phyloP scores from a whole-genome alignment of 2,113 vertebrate genomes.

The Cephalopholis sonnerati region DNA sequence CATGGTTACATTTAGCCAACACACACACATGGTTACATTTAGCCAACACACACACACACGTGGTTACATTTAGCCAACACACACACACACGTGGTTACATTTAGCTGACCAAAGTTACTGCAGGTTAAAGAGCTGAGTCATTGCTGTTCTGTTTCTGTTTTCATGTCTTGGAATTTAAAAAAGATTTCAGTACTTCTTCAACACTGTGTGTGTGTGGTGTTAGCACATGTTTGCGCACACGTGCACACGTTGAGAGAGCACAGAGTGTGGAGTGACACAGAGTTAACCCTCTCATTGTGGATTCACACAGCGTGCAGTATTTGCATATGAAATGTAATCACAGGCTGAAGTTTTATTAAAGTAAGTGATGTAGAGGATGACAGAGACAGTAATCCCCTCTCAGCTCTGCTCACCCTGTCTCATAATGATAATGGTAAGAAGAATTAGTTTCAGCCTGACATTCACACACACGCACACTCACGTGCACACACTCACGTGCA shows the following conservation, averaged over 20 bases:
- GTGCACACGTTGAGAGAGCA: background rate
- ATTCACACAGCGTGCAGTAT: slow-evolving; percentile 55
- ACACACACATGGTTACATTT: too few relatives aligned
- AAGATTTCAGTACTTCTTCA: background rate
- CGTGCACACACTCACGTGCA: background rate
- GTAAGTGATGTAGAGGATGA: slow-evolving; percentile 78
- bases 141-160: background rate
- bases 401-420: slow-evolving; percentile 67
- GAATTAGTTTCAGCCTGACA: slow-evolving; percentile 58
- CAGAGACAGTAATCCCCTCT: slow-evolving; percentile 76
- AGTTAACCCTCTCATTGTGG: slow-evolving; percentile 61
- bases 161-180: background rate
- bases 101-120: too few relatives aligned
- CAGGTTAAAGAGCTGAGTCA: background rate
- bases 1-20: too few relatives aligned
- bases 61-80: too few relatives aligned
- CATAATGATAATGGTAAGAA: slow-evolving; percentile 70
- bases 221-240: background rate
- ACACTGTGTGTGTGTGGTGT: background rate
- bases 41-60: too few relatives aligned
- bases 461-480: background rate
- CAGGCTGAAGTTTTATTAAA: slow-evolving; percentile 78
- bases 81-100: too few relatives aligned
- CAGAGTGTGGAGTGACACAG: slow-evolving; percentile 10
- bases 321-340: slow-evolving; percentile 79